phyloP scores from a whole-genome alignment of 1,140 invertebrate genomes.

The Drosophila grimshawi region DNA sequence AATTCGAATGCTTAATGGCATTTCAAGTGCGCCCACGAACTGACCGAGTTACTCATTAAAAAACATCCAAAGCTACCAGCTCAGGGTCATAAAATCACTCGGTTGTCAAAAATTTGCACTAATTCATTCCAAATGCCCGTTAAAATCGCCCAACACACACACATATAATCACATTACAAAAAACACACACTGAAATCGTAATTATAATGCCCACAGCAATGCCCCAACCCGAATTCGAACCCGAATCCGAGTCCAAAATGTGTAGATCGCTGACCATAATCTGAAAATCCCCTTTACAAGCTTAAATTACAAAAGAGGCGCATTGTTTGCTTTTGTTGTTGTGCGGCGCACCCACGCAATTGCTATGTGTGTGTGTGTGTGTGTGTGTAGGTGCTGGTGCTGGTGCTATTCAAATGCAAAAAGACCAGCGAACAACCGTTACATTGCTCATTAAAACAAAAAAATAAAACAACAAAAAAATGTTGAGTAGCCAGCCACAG shows the following conservation, averaged over 20 bases:
- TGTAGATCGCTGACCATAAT: conserved; percentile 61
- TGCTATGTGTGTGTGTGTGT: conserved; percentile 22
- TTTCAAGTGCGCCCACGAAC: conserved; percentile 40
- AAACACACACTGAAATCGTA: conserved; percentile 36
- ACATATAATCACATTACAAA: conserved; percentile 3
- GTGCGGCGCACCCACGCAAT: conserved; percentile 67
- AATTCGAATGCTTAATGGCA: conserved; percentile 18
- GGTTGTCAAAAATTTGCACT: conserved; percentile 76
- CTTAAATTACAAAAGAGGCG: conserved; percentile 72
- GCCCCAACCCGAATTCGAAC: conserved; percentile 25
- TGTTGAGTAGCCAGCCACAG: conserved; percentile 45
- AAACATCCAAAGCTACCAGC: conserved; percentile 22
- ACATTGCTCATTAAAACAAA: conserved; percentile 74
- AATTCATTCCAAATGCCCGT: conserved; percentile 71
- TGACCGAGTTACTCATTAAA: conserved; percentile 26
- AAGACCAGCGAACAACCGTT: conserved; percentile 73
- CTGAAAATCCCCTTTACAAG: conserved; percentile 66
- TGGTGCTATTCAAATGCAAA: conserved; percentile 73
- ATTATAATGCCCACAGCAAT: conserved; percentile 69
- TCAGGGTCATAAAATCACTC: conserved; percentile 67
- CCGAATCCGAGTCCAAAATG: conserved; percentile 39
- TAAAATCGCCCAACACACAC: conserved; percentile 43
- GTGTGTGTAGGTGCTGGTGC: conserved; percentile 30
- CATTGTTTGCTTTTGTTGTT: conserved; percentile 52
- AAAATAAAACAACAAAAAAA: conserved; percentile 38